Conservation (phyloP, 1,140 invertebrate genomes). For the Ptiloglossa arizonensis region DNA sequence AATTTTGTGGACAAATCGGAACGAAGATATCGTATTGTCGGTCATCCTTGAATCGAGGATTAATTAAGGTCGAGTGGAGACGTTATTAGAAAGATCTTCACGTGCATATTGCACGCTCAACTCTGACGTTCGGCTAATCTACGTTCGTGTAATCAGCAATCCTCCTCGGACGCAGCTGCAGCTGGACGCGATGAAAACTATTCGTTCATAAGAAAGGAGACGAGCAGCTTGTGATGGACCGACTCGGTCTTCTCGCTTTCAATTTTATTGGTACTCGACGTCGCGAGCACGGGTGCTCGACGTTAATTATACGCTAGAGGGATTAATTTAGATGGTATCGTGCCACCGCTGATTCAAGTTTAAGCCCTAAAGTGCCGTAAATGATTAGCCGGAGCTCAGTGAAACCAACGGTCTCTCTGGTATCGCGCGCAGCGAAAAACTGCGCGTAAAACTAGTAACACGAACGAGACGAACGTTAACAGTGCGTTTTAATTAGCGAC, state of each 20-base stretch:
- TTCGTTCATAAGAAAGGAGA: conserved; percentile 8
- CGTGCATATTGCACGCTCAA: conserved; percentile 20
- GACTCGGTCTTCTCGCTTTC: neutral
- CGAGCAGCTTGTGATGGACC: neutral
- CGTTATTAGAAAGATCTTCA: conserved; percentile 16
- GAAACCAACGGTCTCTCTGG: neutral
- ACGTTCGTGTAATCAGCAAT: conserved; percentile 15
- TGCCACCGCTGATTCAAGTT: conserved; percentile 1
- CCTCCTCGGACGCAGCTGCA: conserved; percentile 11
- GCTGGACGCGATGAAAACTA: conserved; percentile 15
- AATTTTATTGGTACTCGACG: conserved; percentile 41
- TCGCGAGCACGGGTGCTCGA: neutral
- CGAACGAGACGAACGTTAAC: neutral
- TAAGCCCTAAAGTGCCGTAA: conserved; percentile 13
- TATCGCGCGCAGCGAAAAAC: neutral
- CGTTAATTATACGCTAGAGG: conserved; percentile 40
- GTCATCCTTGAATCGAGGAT: neutral
- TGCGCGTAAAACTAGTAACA: neutral
- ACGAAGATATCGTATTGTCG: neutral
- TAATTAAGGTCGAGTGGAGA: neutral
- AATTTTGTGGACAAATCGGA: too few relatives aligned
- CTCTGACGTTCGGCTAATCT: conserved; percentile 19
- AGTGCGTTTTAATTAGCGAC: neutral
- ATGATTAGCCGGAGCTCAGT: conserved; percentile 12
- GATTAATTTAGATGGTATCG: conserved; percentile 47